phyloP scores from a whole-genome alignment of 2,888 invertebrate genomes.

The Agrotis ipsilon region DNA sequence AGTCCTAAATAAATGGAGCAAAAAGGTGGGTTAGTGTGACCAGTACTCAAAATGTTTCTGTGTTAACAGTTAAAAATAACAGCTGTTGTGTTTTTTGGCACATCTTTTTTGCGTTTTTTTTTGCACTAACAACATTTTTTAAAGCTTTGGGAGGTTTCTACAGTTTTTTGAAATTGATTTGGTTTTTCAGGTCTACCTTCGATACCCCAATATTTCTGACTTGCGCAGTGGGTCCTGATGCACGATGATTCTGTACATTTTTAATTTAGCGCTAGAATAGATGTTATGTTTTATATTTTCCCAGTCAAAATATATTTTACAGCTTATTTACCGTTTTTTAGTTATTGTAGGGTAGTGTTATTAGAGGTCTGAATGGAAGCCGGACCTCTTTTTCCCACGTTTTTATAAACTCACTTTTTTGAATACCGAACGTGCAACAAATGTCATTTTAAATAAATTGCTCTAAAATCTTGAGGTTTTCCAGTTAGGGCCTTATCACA shows the following conservation, averaged over 20 bases:
- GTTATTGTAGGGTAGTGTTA: too few relatives aligned
- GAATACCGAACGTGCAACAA: neutral
- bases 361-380: neutral
- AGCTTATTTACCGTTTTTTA: slow-evolving; percentile 35
- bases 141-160: slow-evolving; percentile 5
- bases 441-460: neutral
- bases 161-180: slow-evolving; percentile 54
- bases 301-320: slow-evolving; percentile 54
- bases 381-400: neutral
- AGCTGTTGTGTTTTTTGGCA: slow-evolving; percentile 45
- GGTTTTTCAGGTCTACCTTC: slow-evolving; percentile 73
- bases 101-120: slow-evolving; percentile 24
- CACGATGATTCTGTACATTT: slow-evolving; percentile 29
- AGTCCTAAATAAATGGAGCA: neutral
- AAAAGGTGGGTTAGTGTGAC: slow-evolving; percentile 14
- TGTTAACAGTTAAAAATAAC: slow-evolving; percentile 42
- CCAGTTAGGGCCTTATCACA: too few relatives aligned
- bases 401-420: too few relatives aligned
- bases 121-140: slow-evolving; percentile 49
- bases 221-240: slow-evolving; percentile 55
- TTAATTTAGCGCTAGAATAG: slow-evolving; percentile 1
- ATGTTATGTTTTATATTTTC: slow-evolving; percentile 16
- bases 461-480: neutral
- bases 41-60: slow-evolving; percentile 12
- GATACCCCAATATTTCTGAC: slow-evolving; percentile 63